Base-by-base conservation (phyloP, 2,888 invertebrate species). In the Drosophila histrio region DNA sequence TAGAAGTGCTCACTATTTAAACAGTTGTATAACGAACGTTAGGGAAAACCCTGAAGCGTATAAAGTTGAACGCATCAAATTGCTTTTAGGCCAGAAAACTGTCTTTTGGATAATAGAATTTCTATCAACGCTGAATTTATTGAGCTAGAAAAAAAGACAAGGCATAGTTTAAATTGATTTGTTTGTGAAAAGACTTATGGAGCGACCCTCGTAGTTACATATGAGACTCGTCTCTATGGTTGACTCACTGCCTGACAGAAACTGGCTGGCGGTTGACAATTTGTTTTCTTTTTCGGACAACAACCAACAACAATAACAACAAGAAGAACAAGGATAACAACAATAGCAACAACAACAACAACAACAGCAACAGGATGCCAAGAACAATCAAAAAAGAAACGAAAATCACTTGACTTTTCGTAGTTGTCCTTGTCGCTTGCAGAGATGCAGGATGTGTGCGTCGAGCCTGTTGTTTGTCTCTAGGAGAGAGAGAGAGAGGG, bases 391-490 rank as follows among this genome's bases (percentile, higher is more conserved):
- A 41, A 56, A 65, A 66, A 66, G 44, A 28, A 44, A 44, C 43
- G 44, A 63, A 61, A 82, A 82, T 82, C 86, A 85, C 86, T 80
- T 78, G 82, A 72, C 72, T 85, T 75, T 71, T 68, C 57, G 64
- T 69, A 72, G 82, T 79, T 80, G 79, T 80, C 72, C 85, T 81
- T 81, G 79, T 79, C 79, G 61, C 72, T 69, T 47, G 63, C 83
- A 80, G 79, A 30, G 39, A 50, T 66, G 74, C 58, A 61, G 70
- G 73, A 63, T 64, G 60, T 21, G 47, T 32, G 52, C 50, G 30
- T 22, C 30, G 53, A 21, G 52, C 19, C 38, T 50, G 26, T 26
- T 38, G 38, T 52, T 52, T 44, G 26, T 21, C 2, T 11, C 30
- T 11, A 0, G 9, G 5, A 11, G 28, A 28, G 44, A 24, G 5